These are phyloP conservation scores for Mesocentrotus franciscanus DNA, from an alignment of 53 echinoderm and acorn worm species.

Conservation along the genomic window DNA sequence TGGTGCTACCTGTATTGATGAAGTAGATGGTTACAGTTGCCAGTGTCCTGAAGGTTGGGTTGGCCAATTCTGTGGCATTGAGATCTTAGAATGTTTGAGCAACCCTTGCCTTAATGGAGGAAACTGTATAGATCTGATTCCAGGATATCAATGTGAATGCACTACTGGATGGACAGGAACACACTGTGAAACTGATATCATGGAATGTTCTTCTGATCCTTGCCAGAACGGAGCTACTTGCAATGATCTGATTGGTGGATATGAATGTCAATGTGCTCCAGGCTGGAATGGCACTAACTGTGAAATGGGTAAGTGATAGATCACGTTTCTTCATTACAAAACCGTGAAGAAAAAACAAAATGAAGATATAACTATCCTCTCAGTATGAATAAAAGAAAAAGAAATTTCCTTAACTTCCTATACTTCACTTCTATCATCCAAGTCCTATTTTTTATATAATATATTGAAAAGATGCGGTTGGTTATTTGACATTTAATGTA, in stretches of 20 bases:
- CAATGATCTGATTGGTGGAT: conserved; percentile 29
- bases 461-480: too few species aligned
- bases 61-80: conserved; percentile 11
- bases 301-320: conserved; percentile 50
- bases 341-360: too few species aligned
- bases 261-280: conserved; percentile 52
- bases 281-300: conserved; percentile 58
- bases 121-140: conserved; percentile 51
- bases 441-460: too few species aligned
- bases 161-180: conserved; percentile 51
- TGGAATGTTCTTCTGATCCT: conserved; percentile 57
- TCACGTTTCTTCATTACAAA: too few species aligned
- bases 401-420: too few species aligned
- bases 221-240: conserved; percentile 65
- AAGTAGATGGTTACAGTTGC: conserved; percentile 42
- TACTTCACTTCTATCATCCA: too few species aligned
- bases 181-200: conserved; percentile 53
- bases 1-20: conserved; percentile 73
- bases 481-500: too few species aligned
- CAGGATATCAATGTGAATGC: conserved; percentile 58
- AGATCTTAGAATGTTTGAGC: conserved; percentile 54
- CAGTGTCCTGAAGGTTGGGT: conserved; percentile 50
- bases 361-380: too few species aligned
- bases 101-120: conserved; percentile 57
- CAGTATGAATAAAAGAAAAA: too few species aligned